Evolutionary conservation across 2,113 vertebrate genomes (phyloP).

Genomic region (Oryzias celebensis): DNA sequence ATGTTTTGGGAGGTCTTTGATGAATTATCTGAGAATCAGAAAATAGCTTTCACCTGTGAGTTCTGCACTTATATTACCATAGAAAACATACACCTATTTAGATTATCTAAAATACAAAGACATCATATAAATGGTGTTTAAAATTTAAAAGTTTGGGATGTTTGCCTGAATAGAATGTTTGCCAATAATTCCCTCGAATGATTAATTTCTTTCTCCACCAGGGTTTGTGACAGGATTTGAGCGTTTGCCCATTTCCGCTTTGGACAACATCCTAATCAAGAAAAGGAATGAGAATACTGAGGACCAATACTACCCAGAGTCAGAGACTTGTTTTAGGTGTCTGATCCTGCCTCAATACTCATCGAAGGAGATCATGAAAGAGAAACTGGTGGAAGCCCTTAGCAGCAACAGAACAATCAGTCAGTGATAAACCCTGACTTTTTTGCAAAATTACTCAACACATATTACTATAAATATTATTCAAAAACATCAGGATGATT

Average conservation of each 20-base stretch:
- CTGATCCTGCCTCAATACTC: slow-evolving; percentile 70
- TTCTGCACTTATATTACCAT: slow-evolving; percentile 14
- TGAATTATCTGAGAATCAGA: slow-evolving; percentile 71
- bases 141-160: no score
- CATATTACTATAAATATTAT: no score
- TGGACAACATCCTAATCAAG: slow-evolving; percentile 56
- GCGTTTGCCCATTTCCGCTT: slow-evolving; percentile 54
- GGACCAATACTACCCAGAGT: slow-evolving; percentile 62
- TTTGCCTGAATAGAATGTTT: no score
- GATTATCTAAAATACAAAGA: no score
- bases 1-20: slow-evolving; percentile 86
- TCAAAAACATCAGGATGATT: no score
- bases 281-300: slow-evolving; percentile 22
- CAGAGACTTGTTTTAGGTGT: slow-evolving; percentile 47
- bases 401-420: slow-evolving; percentile 46
- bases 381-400: slow-evolving; percentile 70
- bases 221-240: slow-evolving; percentile 78
- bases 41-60: slow-evolving; percentile 82
- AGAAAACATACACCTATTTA: background rate
- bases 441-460: no score
- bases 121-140: no score
- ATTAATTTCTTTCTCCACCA: slow-evolving; percentile 20
- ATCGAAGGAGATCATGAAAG: slow-evolving; percentile 55
- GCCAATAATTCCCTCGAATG: background rate
- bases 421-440: background rate